Conservation (phyloP, 2,888 invertebrate genomes). For the Romanomermis culicivorax region DNA sequence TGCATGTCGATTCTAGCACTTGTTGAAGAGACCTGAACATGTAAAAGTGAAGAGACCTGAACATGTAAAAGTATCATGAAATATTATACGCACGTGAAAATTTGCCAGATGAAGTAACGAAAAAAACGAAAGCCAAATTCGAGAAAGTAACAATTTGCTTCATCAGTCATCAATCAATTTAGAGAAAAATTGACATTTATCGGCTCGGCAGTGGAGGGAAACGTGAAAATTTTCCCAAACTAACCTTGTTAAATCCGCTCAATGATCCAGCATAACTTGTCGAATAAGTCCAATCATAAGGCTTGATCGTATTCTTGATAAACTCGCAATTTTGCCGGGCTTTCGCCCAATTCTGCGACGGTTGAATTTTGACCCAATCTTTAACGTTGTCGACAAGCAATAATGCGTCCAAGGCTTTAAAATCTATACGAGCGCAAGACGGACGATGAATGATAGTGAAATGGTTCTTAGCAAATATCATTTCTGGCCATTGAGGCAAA, state of each 20-base stretch:
- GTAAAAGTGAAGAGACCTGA: background rate
- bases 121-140: no score
- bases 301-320: constrained; percentile 15
- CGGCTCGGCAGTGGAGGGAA: no score
- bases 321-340: constrained; percentile 15
- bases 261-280: constrained; percentile 83
- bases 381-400: constrained; percentile 43
- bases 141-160: no score
- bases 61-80: background rate
- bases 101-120: no score
- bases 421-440: constrained; percentile 41
- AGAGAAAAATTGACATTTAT: no score
- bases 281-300: constrained; percentile 78
- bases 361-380: constrained; percentile 30
- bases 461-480: constrained; percentile 84
- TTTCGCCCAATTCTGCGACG: constrained; percentile 21
- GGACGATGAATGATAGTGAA: constrained; percentile 44
- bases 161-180: no score
- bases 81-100: no score
- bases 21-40: constrained; percentile 41
- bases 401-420: constrained; percentile 74
- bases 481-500: constrained; percentile 85
- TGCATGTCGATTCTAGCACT: constrained; percentile 62
- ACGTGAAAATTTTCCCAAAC: no score
- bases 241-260: no score